Evolutionary conservation across 2,113 vertebrate genomes (phyloP).

Genomic region (Lota lota): DNA sequence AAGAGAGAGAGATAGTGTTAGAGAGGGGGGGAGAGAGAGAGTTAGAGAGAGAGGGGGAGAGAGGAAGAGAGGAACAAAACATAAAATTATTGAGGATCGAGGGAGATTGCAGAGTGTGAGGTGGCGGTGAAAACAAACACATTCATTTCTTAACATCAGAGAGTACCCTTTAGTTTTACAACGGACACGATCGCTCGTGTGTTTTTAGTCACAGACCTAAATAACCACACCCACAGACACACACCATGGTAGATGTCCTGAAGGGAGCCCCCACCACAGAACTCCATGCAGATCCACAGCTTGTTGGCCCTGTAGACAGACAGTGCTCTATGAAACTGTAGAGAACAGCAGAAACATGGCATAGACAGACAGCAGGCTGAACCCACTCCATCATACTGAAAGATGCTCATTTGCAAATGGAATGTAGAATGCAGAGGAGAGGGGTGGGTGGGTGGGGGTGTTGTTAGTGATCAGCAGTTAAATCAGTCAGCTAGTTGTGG

Average conservation of each 20-base stretch:
- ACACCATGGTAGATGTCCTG: conserved; percentile 89
- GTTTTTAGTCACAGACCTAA: background rate
- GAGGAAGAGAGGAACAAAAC: too few species aligned
- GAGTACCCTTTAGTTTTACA: background rate
- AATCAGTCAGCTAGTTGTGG: too few species aligned
- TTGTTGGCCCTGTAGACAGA: conserved; percentile 75
- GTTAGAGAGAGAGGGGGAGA: background rate
- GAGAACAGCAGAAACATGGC: too few species aligned
- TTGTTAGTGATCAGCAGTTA: too few species aligned
- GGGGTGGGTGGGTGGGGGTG: too few species aligned
- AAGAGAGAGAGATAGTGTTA: background rate
- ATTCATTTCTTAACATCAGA: background rate
- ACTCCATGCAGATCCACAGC: conserved; percentile 95
- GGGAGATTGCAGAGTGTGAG: too few species aligned
- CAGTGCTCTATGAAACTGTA: too few species aligned
- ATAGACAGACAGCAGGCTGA: too few species aligned
- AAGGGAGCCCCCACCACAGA: conserved; percentile 87
- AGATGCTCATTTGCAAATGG: too few species aligned
- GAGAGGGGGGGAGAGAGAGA: background rate
- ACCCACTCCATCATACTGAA: too few species aligned
- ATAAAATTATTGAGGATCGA: too few species aligned
- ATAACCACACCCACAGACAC: conserved; percentile 3
- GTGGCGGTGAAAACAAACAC: background rate
- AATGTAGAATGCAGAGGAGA: too few species aligned
- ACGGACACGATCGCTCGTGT: background rate